Conservation (phyloP, 30 jellyfish, hydroid and myxozoan genomes). For the Aurelia aurita complex sp. Pacific region DNA sequence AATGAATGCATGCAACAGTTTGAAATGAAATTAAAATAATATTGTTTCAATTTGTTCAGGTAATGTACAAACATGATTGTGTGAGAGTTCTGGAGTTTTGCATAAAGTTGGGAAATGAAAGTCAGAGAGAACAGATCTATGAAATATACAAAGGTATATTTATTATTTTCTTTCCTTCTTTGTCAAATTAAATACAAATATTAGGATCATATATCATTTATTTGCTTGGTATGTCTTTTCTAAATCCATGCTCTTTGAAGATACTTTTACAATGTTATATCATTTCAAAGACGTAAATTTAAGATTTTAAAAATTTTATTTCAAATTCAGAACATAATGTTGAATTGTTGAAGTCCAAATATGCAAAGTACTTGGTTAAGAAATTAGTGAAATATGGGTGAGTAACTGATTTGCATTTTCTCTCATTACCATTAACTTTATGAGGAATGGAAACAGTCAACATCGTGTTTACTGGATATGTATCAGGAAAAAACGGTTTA, state of each 20-base stretch:
- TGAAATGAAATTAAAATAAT: too few relatives aligned
- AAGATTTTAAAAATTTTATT: neutral
- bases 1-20: too few relatives aligned
- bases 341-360: conserved; percentile 72
- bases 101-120: conserved; percentile 79
- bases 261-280: too few relatives aligned
- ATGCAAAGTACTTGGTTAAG: conserved; percentile 74
- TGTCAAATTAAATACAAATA: neutral
- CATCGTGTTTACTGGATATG: neutral
- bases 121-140: conserved; percentile 61
- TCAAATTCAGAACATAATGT: conserved; percentile 54
- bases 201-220: too few relatives aligned
- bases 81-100: conserved; percentile 87
- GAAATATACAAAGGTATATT: conserved; percentile 60
- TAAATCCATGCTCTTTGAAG: too few relatives aligned
- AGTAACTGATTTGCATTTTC: conserved; percentile 1
- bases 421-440: too few relatives aligned
- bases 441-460: neutral
- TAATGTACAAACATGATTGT: conserved; percentile 77
- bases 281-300: neutral
- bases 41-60: conserved; percentile 33
- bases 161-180: neutral
- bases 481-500: neutral
- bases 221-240: too few relatives aligned
- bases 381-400: conserved; percentile 85